Evolutionary conservation across 92 coral and sea anemone genomes (phyloP), one percentile per base, ranked within the genome.

Genomic region (Epizoanthus ramosus): DNA sequence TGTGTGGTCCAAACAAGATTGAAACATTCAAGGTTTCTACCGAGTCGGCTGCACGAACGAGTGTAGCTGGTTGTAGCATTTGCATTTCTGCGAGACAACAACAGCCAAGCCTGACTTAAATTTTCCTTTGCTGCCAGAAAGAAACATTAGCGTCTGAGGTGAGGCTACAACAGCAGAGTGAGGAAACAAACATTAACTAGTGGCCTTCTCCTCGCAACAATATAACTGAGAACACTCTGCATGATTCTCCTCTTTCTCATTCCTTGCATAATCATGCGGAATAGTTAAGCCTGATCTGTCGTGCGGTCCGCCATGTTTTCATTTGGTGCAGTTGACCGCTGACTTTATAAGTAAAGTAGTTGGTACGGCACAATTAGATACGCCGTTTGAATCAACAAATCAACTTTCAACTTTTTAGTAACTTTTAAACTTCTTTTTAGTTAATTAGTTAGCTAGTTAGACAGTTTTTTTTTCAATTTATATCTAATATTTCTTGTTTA

Each of bases 261-360:
- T 68, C 73, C 73, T 37, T 68, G 73, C 73, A 68, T 31, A 68
- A 31, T 68, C 73, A 68, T 68, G 14, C 73, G 73, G 73, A 68
- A 68, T 68, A 68, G 73, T 23, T 31, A 68, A 68, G 73, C 73
- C 35, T 66, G 37, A 17, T 66, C 47, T 28, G 71, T 16, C 71
- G 70, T 65, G 70, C 70, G 37, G 70, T 65, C 70, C 70, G 70
- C 70, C 71, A 67, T 67, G 18, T 67, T 67, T 67, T 67, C 72
- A 67, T 41, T 67, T 67, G n/a, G 72, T 25, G 72, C n/a, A 67
- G n/a, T 67, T 67, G 9, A 67, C 45, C 72, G 72, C 72, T 67
- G 72, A 67, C 47, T 45, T 21, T 45, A 67, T 67, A 45, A 67
- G 72, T 67, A 12, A 67, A 67, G 47, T n/a, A n/a, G n/a, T n/a